Evolutionary conservation across 2,113 vertebrate species (phyloP), one percentile per base, ranked within the genome.

Genomic region (Haemorhous mexicanus): DNA sequence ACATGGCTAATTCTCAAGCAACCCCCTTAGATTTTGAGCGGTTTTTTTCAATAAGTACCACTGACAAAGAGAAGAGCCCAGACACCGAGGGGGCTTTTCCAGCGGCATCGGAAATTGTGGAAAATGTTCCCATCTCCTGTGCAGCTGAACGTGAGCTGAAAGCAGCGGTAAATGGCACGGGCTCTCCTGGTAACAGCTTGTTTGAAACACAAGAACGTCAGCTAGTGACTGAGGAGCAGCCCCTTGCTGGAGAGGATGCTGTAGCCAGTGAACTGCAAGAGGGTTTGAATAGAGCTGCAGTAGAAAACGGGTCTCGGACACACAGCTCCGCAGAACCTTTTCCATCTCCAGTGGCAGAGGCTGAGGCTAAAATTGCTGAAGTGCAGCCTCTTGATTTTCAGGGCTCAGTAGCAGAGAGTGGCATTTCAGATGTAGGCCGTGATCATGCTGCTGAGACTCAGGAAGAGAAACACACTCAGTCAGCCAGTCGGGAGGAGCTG

Each of bases 131-230:
- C 0, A 0, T 86, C 73, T 84, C 87, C 75, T 13, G 86, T 83
- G 81, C 80, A 44, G 53, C 69, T 32, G 91, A 93, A 90, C 6
- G 2, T 35, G 96, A 92, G 70, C 62, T 19, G 27, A 94, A 93
- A 80, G 94, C 61, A 78, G 41, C 0, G 0, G 83, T 76, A 47
- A 95, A 94, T 64, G 78, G 91, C 84, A 93, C 62, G 16, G 94
- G 28, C 68, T 89, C 70, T 90, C 84, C 94, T 91, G 96, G 98
- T 98, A 98, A 97, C 95, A 17, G 89, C 87, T 91, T 24, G 14
- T 81, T 95, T 67, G 96, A 97, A 96, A 98, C 96, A 97, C 98
- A 98, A n/a, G 98, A 98, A 91, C 93, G 86, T 33, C 91, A 98
- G 97, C 97, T 82, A 83, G 81, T 93, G 96, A 85, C 12, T 37